phyloP scores from a whole-genome alignment of 2,113 vertebrate species.

The Redunca redunca region DNA sequence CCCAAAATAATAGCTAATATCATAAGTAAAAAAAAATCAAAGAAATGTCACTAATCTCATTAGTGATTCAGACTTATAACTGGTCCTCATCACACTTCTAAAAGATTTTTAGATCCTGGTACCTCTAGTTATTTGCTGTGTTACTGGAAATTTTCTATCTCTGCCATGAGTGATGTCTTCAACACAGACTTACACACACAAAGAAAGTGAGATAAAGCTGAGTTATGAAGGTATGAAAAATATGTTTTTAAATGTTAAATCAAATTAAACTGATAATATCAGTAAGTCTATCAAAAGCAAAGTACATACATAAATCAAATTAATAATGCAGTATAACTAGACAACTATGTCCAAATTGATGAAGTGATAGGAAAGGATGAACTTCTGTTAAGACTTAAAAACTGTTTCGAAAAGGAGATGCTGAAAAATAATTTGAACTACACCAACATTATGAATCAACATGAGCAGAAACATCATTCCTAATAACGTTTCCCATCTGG shows the following conservation, averaged over 20 bases:
- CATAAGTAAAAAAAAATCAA: neutral
- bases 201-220: neutral
- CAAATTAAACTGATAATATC: neutral
- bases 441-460: neutral
- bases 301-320: neutral
- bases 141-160: neutral
- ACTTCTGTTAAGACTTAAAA: neutral
- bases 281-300: neutral
- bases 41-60: neutral
- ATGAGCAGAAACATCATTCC: constrained; percentile 3
- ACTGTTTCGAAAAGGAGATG: neutral
- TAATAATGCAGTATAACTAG: neutral
- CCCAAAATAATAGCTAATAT: neutral
- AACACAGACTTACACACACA: neutral
- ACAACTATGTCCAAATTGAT: neutral
- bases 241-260: neutral
- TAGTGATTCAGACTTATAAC: neutral
- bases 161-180: neutral
- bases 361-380: neutral
- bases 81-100: neutral
- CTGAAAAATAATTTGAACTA: neutral
- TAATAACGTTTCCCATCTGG: constrained; percentile 30
- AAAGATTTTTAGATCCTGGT: neutral
- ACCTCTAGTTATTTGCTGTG: neutral
- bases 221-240: neutral